Percentiles rank a stretch among this genome's conserved stretches.
phyloP scores from a whole-genome alignment of 1,140 invertebrate genomes.

The Hypsibius dujardini region DNA sequence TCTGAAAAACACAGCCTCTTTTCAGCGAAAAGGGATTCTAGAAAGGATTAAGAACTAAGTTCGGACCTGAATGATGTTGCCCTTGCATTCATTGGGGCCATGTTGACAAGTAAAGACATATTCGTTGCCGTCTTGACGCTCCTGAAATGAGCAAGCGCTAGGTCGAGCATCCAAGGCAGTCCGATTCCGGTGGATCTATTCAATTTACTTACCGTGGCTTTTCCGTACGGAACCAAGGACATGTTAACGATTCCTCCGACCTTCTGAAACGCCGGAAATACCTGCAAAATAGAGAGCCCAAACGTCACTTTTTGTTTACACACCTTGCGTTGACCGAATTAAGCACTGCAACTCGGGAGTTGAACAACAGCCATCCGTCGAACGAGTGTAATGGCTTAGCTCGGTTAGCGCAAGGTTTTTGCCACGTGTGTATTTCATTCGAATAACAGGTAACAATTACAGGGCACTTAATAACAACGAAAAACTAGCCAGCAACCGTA shows the following conservation, averaged over 20 bases:
- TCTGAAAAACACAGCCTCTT: constrained; percentile 2
- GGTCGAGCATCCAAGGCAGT: background rate
- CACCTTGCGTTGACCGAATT: no score
- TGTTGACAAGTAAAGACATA: constrained; percentile 13
- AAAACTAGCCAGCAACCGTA: no score
- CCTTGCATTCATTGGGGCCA: constrained; percentile 5
- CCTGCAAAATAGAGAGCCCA: background rate
- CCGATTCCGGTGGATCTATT: background rate
- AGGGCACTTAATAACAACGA: no score
- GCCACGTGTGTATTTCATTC: background rate
- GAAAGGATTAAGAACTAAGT: background rate
- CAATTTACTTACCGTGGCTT: constrained; percentile 48
- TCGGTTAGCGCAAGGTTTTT: background rate
- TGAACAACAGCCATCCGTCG: no score
- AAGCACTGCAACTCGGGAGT: no score
- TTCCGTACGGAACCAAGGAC: constrained; percentile 59
- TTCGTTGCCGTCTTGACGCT: background rate
- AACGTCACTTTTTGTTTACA: no score
- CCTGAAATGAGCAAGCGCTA: background rate
- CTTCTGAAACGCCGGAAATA: constrained; percentile 39
- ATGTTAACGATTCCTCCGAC: constrained; percentile 33
- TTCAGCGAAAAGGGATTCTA: background rate
- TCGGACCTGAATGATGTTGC: background rate
- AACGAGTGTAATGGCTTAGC: background rate
- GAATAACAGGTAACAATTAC: no score